Conservation (phyloP, 2,113 vertebrate species). For the Neopipo cinnamomea region DNA sequence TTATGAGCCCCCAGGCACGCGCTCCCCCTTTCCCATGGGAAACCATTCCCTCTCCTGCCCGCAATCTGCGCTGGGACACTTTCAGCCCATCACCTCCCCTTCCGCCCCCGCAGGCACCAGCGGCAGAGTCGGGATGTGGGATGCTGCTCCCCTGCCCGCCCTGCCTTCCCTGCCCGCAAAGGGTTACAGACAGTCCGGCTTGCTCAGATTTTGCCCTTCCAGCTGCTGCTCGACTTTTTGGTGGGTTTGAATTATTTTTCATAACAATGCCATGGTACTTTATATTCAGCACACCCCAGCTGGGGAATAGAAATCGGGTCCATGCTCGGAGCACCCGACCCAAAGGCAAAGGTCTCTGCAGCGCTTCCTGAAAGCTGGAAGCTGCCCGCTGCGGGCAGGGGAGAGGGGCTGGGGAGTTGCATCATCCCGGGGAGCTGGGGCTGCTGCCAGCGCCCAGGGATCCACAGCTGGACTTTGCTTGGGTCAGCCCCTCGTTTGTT, state of each 20-base stretch:
- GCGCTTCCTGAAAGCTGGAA: neutral
- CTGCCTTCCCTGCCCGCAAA: neutral
- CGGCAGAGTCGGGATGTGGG: neutral
- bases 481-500: neutral
- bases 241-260: conserved; percentile 40
- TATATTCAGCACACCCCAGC: neutral
- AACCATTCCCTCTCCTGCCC: neutral
- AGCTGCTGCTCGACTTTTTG: conserved; percentile 4
- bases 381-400: neutral
- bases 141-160: neutral
- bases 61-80: neutral
- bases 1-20: neutral
- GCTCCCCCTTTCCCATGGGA: neutral
- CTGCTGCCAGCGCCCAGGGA: neutral
- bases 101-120: accelerated
- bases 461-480: neutral
- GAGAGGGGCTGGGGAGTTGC: neutral
- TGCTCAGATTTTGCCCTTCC: neutral
- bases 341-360: neutral
- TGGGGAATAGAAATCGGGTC: conserved; percentile 9
- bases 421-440: neutral
- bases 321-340: neutral
- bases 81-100: neutral
- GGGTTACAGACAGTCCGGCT: neutral
- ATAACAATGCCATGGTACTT: neutral